Evolutionary conservation across 2,797 vertebrate genomes (phyloP).

Genomic region (Brachyalestes nurse): DNA sequence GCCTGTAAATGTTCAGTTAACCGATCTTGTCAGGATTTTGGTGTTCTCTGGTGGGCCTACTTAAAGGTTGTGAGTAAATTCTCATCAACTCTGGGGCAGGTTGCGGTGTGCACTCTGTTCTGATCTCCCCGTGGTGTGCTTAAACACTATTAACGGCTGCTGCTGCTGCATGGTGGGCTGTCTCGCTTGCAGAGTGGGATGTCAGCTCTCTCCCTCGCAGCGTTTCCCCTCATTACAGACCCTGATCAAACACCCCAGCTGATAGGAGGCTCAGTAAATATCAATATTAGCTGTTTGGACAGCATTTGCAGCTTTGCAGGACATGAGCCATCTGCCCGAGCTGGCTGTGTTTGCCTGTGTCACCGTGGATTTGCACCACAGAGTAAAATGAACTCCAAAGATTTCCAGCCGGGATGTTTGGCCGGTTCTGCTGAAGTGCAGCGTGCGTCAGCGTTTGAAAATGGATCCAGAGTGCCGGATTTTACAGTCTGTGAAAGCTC

Average conservation of each 20-base stretch:
- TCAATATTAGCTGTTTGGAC: slow-evolving; percentile 28
- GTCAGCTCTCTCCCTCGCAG: background rate
- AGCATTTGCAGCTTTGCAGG: background rate
- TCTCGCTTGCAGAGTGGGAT: background rate
- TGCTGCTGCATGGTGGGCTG: background rate
- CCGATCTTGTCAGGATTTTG: background rate
- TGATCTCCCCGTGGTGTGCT: background rate
- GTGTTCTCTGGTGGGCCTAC: background rate
- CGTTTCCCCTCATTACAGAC: slow-evolving; percentile 24
- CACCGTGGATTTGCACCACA: background rate
- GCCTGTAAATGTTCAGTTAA: background rate
- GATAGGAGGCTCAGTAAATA: slow-evolving; percentile 35
- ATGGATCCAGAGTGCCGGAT: background rate
- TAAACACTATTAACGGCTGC: background rate
- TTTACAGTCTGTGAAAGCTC: background rate
- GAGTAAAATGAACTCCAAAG: slow-evolving; percentile 10
- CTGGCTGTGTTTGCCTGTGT: background rate
- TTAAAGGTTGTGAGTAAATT: background rate
- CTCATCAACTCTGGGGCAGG: background rate
- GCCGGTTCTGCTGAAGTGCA: background rate
- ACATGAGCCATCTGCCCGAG: slow-evolving; percentile 4
- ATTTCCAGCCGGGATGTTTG: background rate
- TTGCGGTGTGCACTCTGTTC: background rate
- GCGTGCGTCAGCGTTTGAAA: background rate
- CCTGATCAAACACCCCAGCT: slow-evolving; percentile 28